phyloP scores from a whole-genome alignment of 2,888 invertebrate genomes.

The Lasioglossum villosulum region DNA sequence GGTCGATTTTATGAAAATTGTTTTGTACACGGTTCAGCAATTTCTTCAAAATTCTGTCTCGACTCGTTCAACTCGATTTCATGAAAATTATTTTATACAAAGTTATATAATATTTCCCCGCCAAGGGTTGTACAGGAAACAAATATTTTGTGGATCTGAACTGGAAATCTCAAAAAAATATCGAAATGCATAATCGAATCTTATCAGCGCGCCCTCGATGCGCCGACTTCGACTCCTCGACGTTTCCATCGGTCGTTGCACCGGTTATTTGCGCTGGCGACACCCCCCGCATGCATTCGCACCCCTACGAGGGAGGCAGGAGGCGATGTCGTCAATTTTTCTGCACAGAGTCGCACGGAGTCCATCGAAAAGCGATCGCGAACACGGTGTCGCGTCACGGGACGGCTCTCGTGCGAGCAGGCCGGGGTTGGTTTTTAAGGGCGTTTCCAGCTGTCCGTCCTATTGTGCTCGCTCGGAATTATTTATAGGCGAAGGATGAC shows the following conservation, averaged over 20 bases:
- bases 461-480: slow-evolving; percentile 76
- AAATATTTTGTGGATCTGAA: too few relatives aligned
- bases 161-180: not conserved
- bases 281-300: not conserved
- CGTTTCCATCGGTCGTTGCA: slow-evolving; percentile 27
- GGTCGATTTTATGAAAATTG: too few relatives aligned
- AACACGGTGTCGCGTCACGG: slow-evolving; percentile 29
- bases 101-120: too few relatives aligned
- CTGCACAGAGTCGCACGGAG: slow-evolving; percentile 36
- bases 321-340: slow-evolving; percentile 4
- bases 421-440: slow-evolving; percentile 73
- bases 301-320: not conserved
- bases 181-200: not conserved
- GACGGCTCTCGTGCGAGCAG: slow-evolving; percentile 14
- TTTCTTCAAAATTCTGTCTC: too few relatives aligned
- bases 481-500: slow-evolving; percentile 83
- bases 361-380: slow-evolving; percentile 77
- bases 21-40: too few relatives aligned
- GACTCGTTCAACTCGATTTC: too few relatives aligned
- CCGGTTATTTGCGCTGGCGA: slow-evolving; percentile 45
- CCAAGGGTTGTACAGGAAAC: too few relatives aligned
- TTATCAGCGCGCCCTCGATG: not conserved
- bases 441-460: slow-evolving; percentile 74
- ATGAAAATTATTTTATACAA: too few relatives aligned
- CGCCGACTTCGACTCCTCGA: slow-evolving; percentile 24